Percentiles rank a stretch among this genome's conserved stretches.
Conservation (phyloP, 1,140 invertebrate species). For the Meloidogyne exigua region DNA sequence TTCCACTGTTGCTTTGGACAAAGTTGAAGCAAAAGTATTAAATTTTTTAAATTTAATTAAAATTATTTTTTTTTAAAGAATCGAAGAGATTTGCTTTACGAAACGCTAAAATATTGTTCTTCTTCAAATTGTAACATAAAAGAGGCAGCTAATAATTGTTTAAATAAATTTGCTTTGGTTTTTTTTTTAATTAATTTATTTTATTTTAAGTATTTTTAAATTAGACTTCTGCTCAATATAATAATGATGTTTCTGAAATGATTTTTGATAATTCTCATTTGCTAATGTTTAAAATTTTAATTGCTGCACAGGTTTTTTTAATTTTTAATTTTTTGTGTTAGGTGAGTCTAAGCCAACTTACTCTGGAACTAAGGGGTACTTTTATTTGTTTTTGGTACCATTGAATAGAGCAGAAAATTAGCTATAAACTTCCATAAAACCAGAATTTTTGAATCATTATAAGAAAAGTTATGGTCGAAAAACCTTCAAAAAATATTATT, state of each 20-base stretch:
- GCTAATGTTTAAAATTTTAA: conserved; percentile 38
- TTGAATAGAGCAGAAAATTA: too few relatives aligned
- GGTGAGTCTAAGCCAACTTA: too few relatives aligned
- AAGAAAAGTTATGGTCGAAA: too few relatives aligned
- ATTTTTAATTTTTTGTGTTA: too few relatives aligned
- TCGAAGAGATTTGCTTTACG: conserved; percentile 33
- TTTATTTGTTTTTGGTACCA: too few relatives aligned
- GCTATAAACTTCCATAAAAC: too few relatives aligned
- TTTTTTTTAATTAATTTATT: conserved; percentile 3
- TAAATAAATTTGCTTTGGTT: conserved; percentile 17
- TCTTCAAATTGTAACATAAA: conserved; percentile 33
- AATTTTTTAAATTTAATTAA: not conserved
- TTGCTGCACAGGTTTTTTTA: conserved; percentile 30
- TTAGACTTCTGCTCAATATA: conserved; percentile 3
- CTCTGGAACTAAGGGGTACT: too few relatives aligned
- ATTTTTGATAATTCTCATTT: conserved; percentile 23
- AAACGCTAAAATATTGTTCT: conserved; percentile 37
- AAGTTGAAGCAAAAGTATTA: not conserved
- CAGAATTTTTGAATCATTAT: too few relatives aligned
- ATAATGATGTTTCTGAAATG: conserved; percentile 27
- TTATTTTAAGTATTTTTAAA: not conserved
- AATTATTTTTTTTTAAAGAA: conserved; percentile 23
- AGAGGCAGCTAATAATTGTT: conserved; percentile 17
- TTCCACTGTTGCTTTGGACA: not conserved
- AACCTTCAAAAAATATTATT: not conserved